phyloP scores from a whole-genome alignment of 2,888 invertebrate genomes.

The Tethea ocularis region DNA sequence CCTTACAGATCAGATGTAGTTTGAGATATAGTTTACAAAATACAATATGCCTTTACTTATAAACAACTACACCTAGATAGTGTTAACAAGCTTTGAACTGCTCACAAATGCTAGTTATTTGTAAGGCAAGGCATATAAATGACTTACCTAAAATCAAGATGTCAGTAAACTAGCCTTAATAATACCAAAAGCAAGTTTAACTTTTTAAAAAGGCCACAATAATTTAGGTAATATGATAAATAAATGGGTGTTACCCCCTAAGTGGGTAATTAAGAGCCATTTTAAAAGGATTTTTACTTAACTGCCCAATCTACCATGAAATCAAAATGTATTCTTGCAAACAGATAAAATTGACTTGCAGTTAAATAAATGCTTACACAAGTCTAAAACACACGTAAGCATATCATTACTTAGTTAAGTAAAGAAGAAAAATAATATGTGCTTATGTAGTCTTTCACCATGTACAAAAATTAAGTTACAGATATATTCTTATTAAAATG shows the following conservation, averaged over 20 bases:
- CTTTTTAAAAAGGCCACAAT: slow-evolving; percentile 78
- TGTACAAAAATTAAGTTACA: slow-evolving; percentile 22
- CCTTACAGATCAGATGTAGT: slow-evolving; percentile 49
- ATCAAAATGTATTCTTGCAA: slow-evolving; percentile 24
- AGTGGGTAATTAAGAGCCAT: slow-evolving; percentile 62
- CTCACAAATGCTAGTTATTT: slow-evolving; percentile 39
- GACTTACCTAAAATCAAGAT: slow-evolving; percentile 60
- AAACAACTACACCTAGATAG: slow-evolving; percentile 40
- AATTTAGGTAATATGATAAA: slow-evolving; percentile 79
- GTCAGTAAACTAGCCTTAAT: slow-evolving; percentile 71
- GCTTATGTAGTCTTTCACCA: slow-evolving; percentile 22
- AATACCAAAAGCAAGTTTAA: slow-evolving; percentile 78
- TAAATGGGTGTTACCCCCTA: slow-evolving; percentile 70
- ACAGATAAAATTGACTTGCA: slow-evolving; percentile 32
- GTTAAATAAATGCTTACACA: slow-evolving; percentile 60
- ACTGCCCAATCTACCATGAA: slow-evolving; percentile 70
- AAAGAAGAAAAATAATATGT: slow-evolving; percentile 31
- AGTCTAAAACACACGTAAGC: slow-evolving; percentile 47
- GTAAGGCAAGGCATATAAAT: slow-evolving; percentile 52
- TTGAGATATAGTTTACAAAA: slow-evolving; percentile 47
- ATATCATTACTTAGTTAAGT: slow-evolving; percentile 43
- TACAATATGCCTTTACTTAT: slow-evolving; percentile 48
- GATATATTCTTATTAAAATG: background rate
- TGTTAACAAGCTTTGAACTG: slow-evolving; percentile 22
- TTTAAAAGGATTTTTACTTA: slow-evolving; percentile 62